Base-by-base conservation (phyloP, 1,140 invertebrate species). In the Hyles euphorbiae region DNA sequence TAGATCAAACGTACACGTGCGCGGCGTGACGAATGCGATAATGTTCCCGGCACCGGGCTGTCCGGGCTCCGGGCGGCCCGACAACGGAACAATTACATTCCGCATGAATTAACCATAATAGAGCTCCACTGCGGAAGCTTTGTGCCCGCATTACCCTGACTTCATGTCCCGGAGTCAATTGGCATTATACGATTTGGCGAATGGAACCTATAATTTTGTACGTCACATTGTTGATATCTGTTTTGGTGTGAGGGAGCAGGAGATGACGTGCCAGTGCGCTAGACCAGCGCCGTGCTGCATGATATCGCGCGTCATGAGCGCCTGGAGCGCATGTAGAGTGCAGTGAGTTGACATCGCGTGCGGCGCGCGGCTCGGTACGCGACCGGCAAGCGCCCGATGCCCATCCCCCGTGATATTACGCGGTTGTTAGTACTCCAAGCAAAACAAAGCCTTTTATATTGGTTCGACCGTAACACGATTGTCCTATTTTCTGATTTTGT, bases 1-100 rank as follows among this genome's bases (percentile, higher is more conserved):
- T 87, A 84, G 83, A 85, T 84, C 81, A 70, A 76, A 74, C 74
- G 75, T 75, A 82, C 85, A 88, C 85, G 85, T 88, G 85, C 82
- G 76, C 78, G 70, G 80, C 82, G 76, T 88, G 82, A 85, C 85
- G 77, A 87, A 87, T 78, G 72, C 78, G 85, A 85, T 87, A 84
- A 83, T 80, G 78, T 82, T 69, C 68, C 74, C 65, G 67, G 67
- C 67, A 63, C 65, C 65, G 67, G 36, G 65, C 69, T 22, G 61
- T 63, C 66, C 68, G 64, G 64, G 22, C 22, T 22, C 22, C 22
- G 22, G 22, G 22, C 22, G 22, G 22, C 63, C 71, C 65, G 58
- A 65, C 70, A 64, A 71, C 60, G 64, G 74, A 77, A 86, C 77
- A 85, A 87, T 88, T 76, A 75, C 79, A 85, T 83, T 83, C 76